These are phyloP conservation scores for Mobula hypostoma DNA, from an alignment of 2,113 vertebrate genomes.

Conservation along the genomic window DNA sequence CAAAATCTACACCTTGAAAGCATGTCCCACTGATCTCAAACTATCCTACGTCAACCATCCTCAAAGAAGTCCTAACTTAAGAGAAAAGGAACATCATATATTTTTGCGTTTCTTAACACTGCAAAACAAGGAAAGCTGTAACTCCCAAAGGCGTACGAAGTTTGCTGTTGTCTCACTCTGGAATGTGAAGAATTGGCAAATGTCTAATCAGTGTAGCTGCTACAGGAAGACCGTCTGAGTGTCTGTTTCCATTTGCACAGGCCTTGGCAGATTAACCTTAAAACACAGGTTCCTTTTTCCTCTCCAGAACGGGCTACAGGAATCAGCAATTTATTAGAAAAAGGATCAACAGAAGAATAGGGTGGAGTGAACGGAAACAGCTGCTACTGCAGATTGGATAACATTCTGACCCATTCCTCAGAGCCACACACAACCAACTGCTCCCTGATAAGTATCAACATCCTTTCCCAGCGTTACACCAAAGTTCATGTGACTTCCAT, in stretches of 20 bases:
- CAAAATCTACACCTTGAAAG: background rate
- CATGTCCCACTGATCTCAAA: background rate
- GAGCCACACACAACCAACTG: slow-evolving; percentile 45
- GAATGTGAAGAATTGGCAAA: slow-evolving; percentile 19
- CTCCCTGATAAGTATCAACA: slow-evolving; percentile 42
- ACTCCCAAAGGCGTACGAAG: background rate
- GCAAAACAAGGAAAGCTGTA: background rate
- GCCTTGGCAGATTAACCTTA: slow-evolving; percentile 31
- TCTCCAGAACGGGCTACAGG: slow-evolving; percentile 40
- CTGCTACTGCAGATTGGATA: slow-evolving; percentile 70
- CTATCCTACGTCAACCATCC: background rate
- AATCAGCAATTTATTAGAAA: slow-evolving; percentile 62
- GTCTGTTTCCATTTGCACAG: slow-evolving; percentile 27
- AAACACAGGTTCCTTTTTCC: slow-evolving; percentile 44
- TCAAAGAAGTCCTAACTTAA: background rate
- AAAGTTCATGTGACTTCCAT: slow-evolving; percentile 20
- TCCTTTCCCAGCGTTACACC: slow-evolving; percentile 43
- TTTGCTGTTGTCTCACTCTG: background rate
- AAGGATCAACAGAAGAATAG: slow-evolving; percentile 47
- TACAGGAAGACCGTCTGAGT: background rate
- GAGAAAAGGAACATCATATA: too few species aligned
- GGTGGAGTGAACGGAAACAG: slow-evolving; percentile 61
- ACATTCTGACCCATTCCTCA: slow-evolving; percentile 46
- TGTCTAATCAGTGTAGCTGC: background rate
- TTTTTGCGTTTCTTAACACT: background rate